phyloP scores from a whole-genome alignment of 2,797 vertebrate species.

The Rallus crepitans region DNA sequence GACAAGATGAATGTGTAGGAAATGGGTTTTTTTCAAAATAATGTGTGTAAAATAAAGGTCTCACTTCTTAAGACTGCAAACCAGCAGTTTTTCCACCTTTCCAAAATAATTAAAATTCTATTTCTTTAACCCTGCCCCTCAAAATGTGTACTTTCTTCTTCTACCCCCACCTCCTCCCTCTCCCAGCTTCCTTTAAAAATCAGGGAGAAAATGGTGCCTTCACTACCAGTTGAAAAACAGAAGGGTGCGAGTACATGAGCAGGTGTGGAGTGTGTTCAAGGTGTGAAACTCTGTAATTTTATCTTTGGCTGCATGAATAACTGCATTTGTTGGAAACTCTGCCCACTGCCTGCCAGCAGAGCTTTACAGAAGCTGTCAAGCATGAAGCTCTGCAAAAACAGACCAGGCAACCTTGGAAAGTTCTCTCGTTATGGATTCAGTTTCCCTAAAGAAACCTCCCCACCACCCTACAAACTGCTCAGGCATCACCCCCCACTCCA shows the following conservation, averaged over 20 bases:
- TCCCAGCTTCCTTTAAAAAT: neutral
- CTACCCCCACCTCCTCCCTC: neutral
- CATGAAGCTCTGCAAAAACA: neutral
- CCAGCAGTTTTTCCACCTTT: neutral
- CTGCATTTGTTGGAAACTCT: neutral
- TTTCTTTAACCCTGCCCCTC: neutral
- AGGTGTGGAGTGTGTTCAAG: neutral
- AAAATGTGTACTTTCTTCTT: neutral
- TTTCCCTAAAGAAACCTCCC: neutral
- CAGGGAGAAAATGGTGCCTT: neutral
- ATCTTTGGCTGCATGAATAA: neutral
- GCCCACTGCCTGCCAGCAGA: accelerated
- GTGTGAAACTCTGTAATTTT: neutral
- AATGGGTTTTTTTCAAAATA: neutral
- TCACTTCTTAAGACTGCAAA: neutral
- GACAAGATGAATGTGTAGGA: neutral
- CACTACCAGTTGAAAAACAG: neutral
- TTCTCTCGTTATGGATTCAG: neutral
- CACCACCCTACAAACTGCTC: neutral
- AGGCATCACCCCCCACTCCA: neutral
- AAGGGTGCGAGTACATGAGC: neutral
- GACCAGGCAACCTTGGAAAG: neutral
- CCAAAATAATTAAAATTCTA: neutral
- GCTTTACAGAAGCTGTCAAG: neutral
- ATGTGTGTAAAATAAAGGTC: neutral